Base-by-base conservation (phyloP, 2,888 invertebrate genomes). In the Pyrgus malvae region DNA sequence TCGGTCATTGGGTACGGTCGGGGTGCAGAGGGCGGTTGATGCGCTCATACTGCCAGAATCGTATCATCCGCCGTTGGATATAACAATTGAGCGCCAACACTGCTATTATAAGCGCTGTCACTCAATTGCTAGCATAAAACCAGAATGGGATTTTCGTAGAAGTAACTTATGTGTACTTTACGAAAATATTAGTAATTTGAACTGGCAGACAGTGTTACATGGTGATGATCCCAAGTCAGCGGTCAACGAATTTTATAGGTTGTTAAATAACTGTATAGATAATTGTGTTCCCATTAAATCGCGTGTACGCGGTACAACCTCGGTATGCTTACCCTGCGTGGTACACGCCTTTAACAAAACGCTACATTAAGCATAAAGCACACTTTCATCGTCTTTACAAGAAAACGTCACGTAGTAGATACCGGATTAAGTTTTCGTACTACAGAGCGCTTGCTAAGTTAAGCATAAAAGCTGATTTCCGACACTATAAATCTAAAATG, bases 261-360 rank as follows among this genome's bases (percentile, higher is more conserved):
- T 45, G 7, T 3, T 45, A 8, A 31, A 19, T 21, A 21, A 21
- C 7, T 45, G 27, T 7, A 9, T 27, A 27, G 27, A 27, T 27
- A 9, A 7, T 3, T 27, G 27, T 7, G 27, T 27, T 12, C 45
- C 45, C 0, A 31, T 5, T 21, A 45, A 35, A 12, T 5, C 0
- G 45, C 31, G 31, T 12, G 3, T 19, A 12, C n/a, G 45, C 31
- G n/a, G 19, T 21, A 12, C 45, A 0, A 19, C 17, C 44, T 29
- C 29, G 29, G 19, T 44, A 44, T 3, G 1, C 0, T 12, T 40
- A 40, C 40, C 44, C 45, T 31, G 31, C 8, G 33, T 45, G 45
- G 45, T 45, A 45, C 21, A 12, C 21, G 31, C 31, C 12, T 2
- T 19, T 12, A 12, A 45, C 45, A 33, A 33, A 12, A 45, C 45